phyloP scores from a whole-genome alignment of 1,140 invertebrate species.

The Trinorchestia longiramus region DNA sequence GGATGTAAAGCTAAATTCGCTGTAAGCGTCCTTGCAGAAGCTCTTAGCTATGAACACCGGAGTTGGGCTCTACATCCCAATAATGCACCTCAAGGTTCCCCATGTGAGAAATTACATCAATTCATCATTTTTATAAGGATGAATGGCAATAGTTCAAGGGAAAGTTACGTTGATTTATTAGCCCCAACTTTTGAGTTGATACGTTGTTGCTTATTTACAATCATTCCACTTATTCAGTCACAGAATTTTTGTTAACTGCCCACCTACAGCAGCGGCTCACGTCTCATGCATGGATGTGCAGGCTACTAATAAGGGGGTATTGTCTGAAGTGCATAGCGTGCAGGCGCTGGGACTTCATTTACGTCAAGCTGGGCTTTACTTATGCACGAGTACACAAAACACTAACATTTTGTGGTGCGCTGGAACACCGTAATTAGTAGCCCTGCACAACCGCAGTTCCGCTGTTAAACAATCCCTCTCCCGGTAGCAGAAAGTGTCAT shows the following conservation, averaged over 20 bases:
- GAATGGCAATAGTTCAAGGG: background rate
- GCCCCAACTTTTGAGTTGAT: background rate
- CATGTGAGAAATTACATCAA: background rate
- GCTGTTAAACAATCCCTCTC: too few species aligned
- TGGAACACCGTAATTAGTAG: background rate
- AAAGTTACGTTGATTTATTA: background rate
- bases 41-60: background rate
- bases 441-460: background rate
- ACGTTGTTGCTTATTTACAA: background rate
- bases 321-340: background rate
- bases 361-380: too few species aligned
- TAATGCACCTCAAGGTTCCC: background rate
- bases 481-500: too few species aligned
- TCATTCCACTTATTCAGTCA: background rate
- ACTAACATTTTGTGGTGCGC: background rate
- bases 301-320: background rate
- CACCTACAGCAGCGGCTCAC: background rate
- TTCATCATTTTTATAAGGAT: background rate
- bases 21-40: background rate
- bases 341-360: too few species aligned
- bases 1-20: background rate
- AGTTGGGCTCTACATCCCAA: background rate
- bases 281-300: background rate
- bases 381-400: too few species aligned
- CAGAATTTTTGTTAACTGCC: background rate